phyloP scores from a whole-genome alignment of 2,888 invertebrate genomes.

The Synanthedon formicaeformis region DNA sequence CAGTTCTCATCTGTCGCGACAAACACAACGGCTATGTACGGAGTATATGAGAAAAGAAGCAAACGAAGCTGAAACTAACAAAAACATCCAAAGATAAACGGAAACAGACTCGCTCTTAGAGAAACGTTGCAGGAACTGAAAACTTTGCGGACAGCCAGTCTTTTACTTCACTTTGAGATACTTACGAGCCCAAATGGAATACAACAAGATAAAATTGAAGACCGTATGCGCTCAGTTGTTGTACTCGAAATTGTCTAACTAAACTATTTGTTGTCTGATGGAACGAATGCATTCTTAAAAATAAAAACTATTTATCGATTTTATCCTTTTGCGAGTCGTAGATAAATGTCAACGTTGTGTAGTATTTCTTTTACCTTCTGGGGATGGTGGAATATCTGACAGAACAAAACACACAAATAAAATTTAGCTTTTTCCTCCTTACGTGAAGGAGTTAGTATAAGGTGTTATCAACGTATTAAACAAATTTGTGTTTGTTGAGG shows the following conservation, averaged over 20 bases:
- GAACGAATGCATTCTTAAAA: neutral
- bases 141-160: constrained; percentile 49
- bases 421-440: too few relatives aligned
- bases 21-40: constrained; percentile 33
- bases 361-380: too few relatives aligned
- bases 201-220: neutral
- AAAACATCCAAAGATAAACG: constrained; percentile 62
- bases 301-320: neutral
- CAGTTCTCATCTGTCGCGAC: constrained; percentile 33
- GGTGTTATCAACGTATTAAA: too few relatives aligned
- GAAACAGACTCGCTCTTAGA: constrained; percentile 61
- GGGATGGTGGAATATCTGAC: too few relatives aligned
- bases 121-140: constrained; percentile 51
- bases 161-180: constrained; percentile 9
- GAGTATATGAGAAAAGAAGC: constrained; percentile 47
- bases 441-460: too few relatives aligned
- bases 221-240: neutral
- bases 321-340: too few relatives aligned
- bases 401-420: too few relatives aligned
- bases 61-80: constrained; percentile 49
- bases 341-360: too few relatives aligned
- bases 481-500: too few relatives aligned
- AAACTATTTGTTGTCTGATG: constrained; percentile 22
- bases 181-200: neutral
- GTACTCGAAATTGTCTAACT: constrained; percentile 1